A percentile compares a stretch with the other conserved stretches of the same genome.
phyloP scores from a whole-genome alignment of 92 coral and sea anemone genomes.

The Anthopleura xanthogrammica region DNA sequence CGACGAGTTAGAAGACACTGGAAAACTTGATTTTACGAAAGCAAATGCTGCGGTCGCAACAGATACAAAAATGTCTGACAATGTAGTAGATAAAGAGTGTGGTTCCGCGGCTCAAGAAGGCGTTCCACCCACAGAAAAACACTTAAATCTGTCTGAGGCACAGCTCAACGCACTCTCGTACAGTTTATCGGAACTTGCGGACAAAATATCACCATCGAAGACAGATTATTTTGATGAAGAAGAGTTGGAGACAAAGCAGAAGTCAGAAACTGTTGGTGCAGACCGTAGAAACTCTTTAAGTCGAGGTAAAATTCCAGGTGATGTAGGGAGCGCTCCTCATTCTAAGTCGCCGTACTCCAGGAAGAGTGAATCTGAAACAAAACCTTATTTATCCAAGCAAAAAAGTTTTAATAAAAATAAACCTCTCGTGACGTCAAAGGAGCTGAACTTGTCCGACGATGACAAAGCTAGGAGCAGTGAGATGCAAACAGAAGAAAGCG shows the following conservation, averaged over 20 bases:
- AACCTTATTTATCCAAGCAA: constrained; percentile 54
- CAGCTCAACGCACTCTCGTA: constrained; percentile 67
- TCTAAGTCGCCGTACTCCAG: constrained; percentile 71
- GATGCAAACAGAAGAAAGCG: constrained; percentile 18
- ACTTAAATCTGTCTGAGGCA: constrained; percentile 55
- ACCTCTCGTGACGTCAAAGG: constrained; percentile 16
- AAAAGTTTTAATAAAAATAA: constrained; percentile 56
- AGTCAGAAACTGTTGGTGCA: neutral
- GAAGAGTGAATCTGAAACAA: constrained; percentile 26
- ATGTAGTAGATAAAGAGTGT: neutral
- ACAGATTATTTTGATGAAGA: constrained; percentile 33
- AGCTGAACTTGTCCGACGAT: constrained; percentile 3
- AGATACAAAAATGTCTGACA: neutral
- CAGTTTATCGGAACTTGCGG: constrained; percentile 79
- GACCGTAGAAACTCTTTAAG: constrained; percentile 29
- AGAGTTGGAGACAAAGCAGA: constrained; percentile 21
- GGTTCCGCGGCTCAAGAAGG: neutral
- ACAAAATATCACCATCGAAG: constrained; percentile 62
- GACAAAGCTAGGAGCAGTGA: constrained; percentile 34
- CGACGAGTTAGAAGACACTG: neutral
- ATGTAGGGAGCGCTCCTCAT: constrained; percentile 12
- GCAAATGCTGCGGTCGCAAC: neutral
- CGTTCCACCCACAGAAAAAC: neutral
- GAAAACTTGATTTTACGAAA: neutral
- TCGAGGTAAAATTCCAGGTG: constrained; percentile 8